Conservation (phyloP, 2,113 vertebrate species). For the Mionectes macconnelli region DNA sequence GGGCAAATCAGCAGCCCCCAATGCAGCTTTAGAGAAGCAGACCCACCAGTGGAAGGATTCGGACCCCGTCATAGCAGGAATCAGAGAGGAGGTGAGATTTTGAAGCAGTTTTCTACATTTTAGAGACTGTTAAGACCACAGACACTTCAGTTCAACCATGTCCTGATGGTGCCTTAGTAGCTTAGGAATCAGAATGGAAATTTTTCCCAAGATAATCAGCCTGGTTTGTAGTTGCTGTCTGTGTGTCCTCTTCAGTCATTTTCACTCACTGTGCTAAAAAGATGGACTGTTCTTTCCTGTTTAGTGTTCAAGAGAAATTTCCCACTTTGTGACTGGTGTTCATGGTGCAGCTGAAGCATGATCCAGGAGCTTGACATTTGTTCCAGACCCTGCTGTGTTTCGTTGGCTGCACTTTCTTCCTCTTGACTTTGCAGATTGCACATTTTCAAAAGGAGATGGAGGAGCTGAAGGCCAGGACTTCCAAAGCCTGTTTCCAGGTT, state of each 20-base stretch:
- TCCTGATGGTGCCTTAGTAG: not conserved
- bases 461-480: conserved; percentile 84
- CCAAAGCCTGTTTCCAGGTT: conserved; percentile 84
- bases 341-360: not conserved
- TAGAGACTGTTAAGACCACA: not conserved
- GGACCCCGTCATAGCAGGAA: conserved; percentile 89
- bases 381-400: not conserved
- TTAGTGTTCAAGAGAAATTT: not conserved
- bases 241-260: not conserved
- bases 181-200: not conserved
- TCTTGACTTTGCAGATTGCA: conserved; percentile 76
- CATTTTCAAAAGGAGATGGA: conserved; percentile 96
- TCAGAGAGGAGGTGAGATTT: conserved; percentile 88
- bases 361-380: not conserved
- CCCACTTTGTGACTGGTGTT: not conserved
- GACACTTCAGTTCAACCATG: not conserved
- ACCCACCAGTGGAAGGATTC: conserved; percentile 83
- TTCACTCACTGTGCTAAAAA: not conserved
- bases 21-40: conserved; percentile 77
- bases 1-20: conserved; percentile 56
- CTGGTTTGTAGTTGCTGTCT: not conserved
- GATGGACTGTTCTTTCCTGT: not conserved
- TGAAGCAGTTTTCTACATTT: not conserved
- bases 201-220: not conserved
- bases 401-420: not conserved